Evolutionary conservation across 2,888 invertebrate species (phyloP), one percentile per base, ranked within the genome.

Genomic region (Plebejus argus): DNA sequence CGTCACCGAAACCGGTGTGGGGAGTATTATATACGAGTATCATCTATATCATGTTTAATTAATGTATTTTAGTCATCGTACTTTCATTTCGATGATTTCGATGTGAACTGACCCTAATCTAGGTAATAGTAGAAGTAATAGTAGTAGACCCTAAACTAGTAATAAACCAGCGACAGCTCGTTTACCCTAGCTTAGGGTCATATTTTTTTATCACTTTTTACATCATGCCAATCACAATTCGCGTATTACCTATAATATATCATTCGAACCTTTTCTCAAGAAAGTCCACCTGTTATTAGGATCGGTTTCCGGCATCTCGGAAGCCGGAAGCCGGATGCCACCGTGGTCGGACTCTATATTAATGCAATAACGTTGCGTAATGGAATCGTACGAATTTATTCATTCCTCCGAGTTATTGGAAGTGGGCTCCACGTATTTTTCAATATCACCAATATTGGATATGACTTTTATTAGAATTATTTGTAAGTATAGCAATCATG

Each of bases 281-380:
- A 58, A 58, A 58, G 8, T 7, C 20, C n/a, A 58, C 58, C 58
- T 58, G 58, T 58, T 58, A 58, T 58, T 58, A 58, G 58, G 20
- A 20, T 58, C 58, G 58, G 58, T 20, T 58, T 20, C 58, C 23
- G 61, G 61, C 61, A 23, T 61, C 1, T 61, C 61, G 12, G 61
- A 61, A 61, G 23, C 23, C 61, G 61, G 61, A 61, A 3, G 23
- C 61, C 58, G 23, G 61, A 23, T 23, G 23, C 61, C 58, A 20
- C 23, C 61, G 61, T 23, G 61, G 61, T 61, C 23, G 20, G 61
- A 61, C 23, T 61, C 61, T 61, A 61, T 61, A 61, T 61, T 23
- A 84, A 82, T 83, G 81, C 83, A 81, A 83, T 85, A 84, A 82
- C 82, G 79, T 78, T 79, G 75, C 79, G 80, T 83, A 82, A 84